Conservation (phyloP, 2,888 invertebrate genomes). For the Xylota segnis region DNA sequence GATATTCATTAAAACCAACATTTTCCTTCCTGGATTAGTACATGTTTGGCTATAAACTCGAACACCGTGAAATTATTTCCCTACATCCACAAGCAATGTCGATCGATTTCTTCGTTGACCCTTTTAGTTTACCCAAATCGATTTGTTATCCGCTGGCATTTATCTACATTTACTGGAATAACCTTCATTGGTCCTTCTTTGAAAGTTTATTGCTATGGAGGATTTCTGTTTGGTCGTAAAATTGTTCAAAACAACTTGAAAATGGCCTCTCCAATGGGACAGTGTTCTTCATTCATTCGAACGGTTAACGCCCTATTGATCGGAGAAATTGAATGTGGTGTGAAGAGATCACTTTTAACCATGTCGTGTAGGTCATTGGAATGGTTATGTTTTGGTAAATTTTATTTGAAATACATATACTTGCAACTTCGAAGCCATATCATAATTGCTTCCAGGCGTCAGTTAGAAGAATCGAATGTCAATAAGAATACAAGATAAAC, state of each 20-base stretch:
- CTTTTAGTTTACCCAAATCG: neutral
- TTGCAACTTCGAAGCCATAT: too few relatives aligned
- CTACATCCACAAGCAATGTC: neutral
- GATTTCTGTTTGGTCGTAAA: slow-evolving; percentile 10
- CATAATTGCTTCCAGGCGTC: too few relatives aligned
- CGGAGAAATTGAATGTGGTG: neutral
- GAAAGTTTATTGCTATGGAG: neutral
- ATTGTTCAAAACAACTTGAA: slow-evolving; percentile 1
- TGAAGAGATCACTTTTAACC: neutral
- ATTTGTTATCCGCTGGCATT: neutral
- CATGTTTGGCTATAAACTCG: too few relatives aligned
- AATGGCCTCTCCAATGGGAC: slow-evolving; percentile 4
- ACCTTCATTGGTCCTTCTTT: slow-evolving; percentile 1
- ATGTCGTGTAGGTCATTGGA: too few relatives aligned
- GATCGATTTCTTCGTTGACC: neutral
- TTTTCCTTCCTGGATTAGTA: too few relatives aligned
- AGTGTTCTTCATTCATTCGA: neutral
- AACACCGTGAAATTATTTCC: neutral
- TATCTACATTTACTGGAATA: neutral
- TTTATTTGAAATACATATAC: too few relatives aligned
- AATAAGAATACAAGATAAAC: too few relatives aligned
- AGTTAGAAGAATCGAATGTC: too few relatives aligned
- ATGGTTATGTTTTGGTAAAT: too few relatives aligned
- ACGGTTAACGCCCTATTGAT: slow-evolving; percentile 1
- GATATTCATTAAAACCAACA: too few relatives aligned